phyloP scores from a whole-genome alignment of 2,797 vertebrate species.

The Mastacembelus armatus region DNA sequence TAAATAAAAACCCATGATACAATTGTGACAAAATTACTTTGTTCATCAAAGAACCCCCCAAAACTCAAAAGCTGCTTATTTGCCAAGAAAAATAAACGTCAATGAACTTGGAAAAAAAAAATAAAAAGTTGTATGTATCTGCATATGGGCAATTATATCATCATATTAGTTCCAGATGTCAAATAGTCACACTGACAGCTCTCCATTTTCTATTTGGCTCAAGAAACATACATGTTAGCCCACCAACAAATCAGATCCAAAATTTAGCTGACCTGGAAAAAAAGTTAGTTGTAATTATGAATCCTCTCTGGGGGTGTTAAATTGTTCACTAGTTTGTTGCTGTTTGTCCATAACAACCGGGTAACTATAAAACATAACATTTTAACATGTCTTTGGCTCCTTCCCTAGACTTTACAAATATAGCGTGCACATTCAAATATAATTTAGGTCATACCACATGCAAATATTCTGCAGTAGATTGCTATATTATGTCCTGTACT shows the following conservation, averaged over 20 bases:
- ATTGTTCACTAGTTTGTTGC: neutral
- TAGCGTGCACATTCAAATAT: too few relatives aligned
- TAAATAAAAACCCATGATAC: too few relatives aligned
- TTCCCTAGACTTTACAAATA: neutral
- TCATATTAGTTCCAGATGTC: conserved; percentile 22
- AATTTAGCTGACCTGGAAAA: too few relatives aligned
- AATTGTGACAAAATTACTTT: neutral
- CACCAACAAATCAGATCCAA: conserved; percentile 14
- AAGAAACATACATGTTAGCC: neutral
- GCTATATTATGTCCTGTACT: too few relatives aligned
- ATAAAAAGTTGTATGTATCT: neutral
- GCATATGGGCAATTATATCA: conserved; percentile 14
- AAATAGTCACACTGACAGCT: conserved; percentile 5
- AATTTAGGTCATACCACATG: too few relatives aligned
- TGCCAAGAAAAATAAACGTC: neutral
- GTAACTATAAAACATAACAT: too few relatives aligned
- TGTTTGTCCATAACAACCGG: conserved; percentile 2
- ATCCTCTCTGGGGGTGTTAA: conserved; percentile 7
- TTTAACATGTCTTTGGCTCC: neutral
- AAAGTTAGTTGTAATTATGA: conserved; percentile 15
- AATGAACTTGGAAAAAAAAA: neutral
- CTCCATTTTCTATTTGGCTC: conserved; percentile 17
- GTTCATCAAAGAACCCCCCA: neutral
- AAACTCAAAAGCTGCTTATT: neutral
- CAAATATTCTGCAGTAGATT: too few relatives aligned